phyloP scores from a whole-genome alignment of 2,113 vertebrate species.

The Coreoperca whiteheadi region DNA sequence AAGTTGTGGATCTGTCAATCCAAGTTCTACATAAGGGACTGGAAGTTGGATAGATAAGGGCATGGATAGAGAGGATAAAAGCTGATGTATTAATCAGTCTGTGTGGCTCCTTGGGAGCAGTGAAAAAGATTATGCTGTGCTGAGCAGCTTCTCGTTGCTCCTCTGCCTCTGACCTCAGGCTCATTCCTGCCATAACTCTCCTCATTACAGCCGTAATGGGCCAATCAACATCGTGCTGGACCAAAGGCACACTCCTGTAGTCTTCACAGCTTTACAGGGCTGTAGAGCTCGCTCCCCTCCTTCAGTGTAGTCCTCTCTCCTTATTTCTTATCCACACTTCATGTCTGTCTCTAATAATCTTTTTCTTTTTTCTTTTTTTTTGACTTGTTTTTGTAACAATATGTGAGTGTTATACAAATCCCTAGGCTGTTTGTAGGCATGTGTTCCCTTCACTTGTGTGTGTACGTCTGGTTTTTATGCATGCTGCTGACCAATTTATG shows the following conservation, averaged over 20 bases:
- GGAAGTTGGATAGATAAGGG: not conserved
- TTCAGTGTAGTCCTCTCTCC: not conserved
- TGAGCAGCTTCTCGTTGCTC: slow-evolving; percentile 37
- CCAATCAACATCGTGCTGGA: slow-evolving; percentile 47
- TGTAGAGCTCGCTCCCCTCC: not conserved
- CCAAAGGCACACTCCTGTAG: slow-evolving; percentile 24
- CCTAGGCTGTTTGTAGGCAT: not conserved
- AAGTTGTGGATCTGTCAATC: not conserved
- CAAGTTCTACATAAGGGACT: not conserved
- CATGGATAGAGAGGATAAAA: not conserved
- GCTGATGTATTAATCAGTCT: not conserved
- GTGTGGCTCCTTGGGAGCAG: not conserved
- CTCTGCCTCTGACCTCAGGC: slow-evolving; percentile 50
- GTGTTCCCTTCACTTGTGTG: not conserved
- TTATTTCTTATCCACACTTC: slow-evolving; percentile 10
- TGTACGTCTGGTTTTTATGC: not conserved
- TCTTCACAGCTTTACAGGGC: slow-evolving; percentile 24
- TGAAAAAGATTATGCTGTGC: slow-evolving; percentile 33
- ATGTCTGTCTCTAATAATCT: not conserved
- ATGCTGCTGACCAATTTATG: not conserved
- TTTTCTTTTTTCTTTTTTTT: no score
- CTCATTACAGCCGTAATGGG: slow-evolving; percentile 68
- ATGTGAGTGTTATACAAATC: not conserved
- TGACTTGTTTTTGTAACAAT: not conserved
- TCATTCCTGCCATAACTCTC: slow-evolving; percentile 58